Evolutionary conservation across 2,888 invertebrate genomes (phyloP), one percentile per base, ranked within the genome.

Genomic region (Druceiella hillmani): DNA sequence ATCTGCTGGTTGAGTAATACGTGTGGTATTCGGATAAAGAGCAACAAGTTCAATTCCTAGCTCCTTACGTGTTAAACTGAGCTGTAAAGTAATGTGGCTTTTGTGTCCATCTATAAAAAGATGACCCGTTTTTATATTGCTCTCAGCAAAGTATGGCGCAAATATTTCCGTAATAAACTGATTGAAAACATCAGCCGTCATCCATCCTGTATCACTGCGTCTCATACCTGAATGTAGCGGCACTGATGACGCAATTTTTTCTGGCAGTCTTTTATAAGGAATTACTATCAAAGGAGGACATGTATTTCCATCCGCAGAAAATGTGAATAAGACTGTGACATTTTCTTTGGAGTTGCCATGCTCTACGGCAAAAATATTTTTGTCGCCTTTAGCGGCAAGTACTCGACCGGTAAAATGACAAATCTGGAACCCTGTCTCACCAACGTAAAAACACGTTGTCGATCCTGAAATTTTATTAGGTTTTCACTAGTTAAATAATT

Each of bases 371-470:
- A 42, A 45, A 22, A 44, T 33, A 39, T 45, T 43, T 41, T 43
- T 44, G 31, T 27, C 24, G 22, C 44, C 45, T 37, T 44, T 44
- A 17, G 40, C 28, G 17, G 47, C 47, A 36, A 52, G 43, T 15
- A 48, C 50, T 33, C 36, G 28, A 17, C 50, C 50, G 22, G 38
- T 50, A 31, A 33, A 32, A 24, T 49, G 48, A 38, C 50, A 52
- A 16, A 54, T 40, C 30, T 47, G 47, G 42, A 54, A 54, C 16
- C 50, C 50, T 10, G 50, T 47, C 41, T 54, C 53, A 41, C 54
- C 52, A 3, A 49, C 48, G 44, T 53, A 53, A 42, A 44, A 52
- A 33, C 53, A 41, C 22, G 50, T 35, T 6, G 43, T 40, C 15
- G 50, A 50, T 54, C 49, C 3, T 46, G 31, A 29, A 51, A 38